These are phyloP conservation scores for Luffia ferchaultella DNA, from an alignment of 2,888 invertebrate genomes.

Conservation along the genomic window DNA sequence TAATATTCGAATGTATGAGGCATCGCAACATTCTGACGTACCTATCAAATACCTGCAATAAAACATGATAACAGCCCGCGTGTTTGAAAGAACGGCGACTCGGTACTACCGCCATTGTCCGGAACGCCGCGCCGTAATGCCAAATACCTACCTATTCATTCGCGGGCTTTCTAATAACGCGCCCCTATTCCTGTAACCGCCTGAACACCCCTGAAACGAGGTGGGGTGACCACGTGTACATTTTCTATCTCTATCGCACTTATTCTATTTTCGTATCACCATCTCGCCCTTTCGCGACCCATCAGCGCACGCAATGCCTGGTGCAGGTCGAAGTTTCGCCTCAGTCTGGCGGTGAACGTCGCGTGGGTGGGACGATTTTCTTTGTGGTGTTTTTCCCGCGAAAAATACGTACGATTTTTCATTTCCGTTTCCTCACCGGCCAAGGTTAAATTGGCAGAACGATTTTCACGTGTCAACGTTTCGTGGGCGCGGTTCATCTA, in stretches of 20 bases:
- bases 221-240: constrained; percentile 44
- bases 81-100: no score
- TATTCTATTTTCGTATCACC: constrained; percentile 3
- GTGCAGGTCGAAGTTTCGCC: constrained; percentile 22
- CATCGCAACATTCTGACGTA: no score
- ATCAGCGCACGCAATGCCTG: constrained; percentile 65
- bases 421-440: not conserved
- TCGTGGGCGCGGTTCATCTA: not conserved
- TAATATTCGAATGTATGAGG: no score
- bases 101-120: constrained; percentile 29
- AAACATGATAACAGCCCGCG: no score
- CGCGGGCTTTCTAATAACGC: constrained; percentile 25
- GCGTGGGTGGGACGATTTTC: constrained; percentile 37
- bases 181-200: constrained; percentile 49
- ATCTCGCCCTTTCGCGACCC: constrained; percentile 28
- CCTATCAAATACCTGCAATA: no score
- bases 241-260: constrained; percentile 26
- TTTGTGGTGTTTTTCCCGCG: constrained; percentile 36
- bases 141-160: constrained; percentile 24
- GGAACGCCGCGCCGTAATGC: constrained; percentile 39
- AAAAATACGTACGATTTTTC: constrained; percentile 37
- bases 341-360: constrained; percentile 40
- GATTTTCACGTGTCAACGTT: not conserved
- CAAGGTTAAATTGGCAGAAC: not conserved
- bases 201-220: constrained; percentile 32